Base-by-base conservation (phyloP, 1,140 invertebrate species). In the Orchesella cincta region DNA sequence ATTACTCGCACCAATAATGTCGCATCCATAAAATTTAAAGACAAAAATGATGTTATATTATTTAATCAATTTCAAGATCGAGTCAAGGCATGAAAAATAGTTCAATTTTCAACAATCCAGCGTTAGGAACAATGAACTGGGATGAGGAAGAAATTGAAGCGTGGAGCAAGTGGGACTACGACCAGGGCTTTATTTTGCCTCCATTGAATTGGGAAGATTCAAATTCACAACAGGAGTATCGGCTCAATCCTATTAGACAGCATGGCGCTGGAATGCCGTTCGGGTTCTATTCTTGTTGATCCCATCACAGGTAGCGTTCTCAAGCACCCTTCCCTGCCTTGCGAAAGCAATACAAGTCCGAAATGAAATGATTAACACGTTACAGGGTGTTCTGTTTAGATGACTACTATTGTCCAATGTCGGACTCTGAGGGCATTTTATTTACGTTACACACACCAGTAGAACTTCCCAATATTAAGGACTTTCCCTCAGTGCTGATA, bases 241-340 rank as follows among this genome's bases (percentile, higher is more conserved):
- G 1, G 33, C 2, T 12, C 26, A 28, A 39, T 31, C 78, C 78
- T n/a, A 5, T 1, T 16, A 23, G 67, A 2, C 78, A 79, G 57
- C 3, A 18, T n/a, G 51, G 78, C 23, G 78, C 75, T 5, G 78
- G 78, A 1, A 20, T 79, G 8, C 52, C 34, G 23, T 29, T 51
- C 23, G 78, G 78, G 28, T 54, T 79, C 75, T 20, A 34, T 79
- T 34, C 28, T 79, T n/a, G 28, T 79, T 67, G 78, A 79, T 31
- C 51, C 75, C 12, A 76, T 76, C 16, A 74, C 31, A 23, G 33
- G 62, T 67, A 67, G n/a, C n/a, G n/a, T n/a, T n/a, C n/a, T n/a
- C n/a, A n/a, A n/a, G n/a, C n/a, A n/a, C n/a, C n/a, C n/a, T n/a
- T n/a, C n/a, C n/a, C n/a, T n/a, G n/a, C n/a, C n/a, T n/a, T n/a